Percentiles rank a stretch among this genome's conserved stretches.
Evolutionary conservation across 2,113 vertebrate genomes (phyloP).

Genomic region (Albula glossodonta): DNA sequence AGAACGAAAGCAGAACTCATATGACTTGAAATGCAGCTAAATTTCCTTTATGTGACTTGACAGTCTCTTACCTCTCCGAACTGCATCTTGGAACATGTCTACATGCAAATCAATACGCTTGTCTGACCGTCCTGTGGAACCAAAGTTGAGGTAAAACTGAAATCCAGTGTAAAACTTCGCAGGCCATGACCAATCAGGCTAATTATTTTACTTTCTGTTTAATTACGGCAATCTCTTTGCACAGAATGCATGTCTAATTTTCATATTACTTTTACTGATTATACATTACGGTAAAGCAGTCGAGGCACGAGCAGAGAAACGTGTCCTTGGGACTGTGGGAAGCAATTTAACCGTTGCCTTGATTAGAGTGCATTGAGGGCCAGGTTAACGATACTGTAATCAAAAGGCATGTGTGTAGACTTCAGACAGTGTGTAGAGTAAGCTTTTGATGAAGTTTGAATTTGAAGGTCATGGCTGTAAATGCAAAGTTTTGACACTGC

Average conservation of each 20-base stretch:
- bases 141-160: neutral
- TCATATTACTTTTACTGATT: slow-evolving; percentile 37
- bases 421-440: neutral
- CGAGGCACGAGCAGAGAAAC: neutral
- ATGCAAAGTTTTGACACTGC: no score
- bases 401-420: neutral
- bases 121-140: neutral
- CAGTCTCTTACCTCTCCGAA: neutral
- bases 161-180: no score
- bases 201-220: slow-evolving; percentile 38
- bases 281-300: neutral
- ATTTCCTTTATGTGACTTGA: slow-evolving; percentile 9
- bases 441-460: neutral
- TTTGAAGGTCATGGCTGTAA: neutral
- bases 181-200: slow-evolving; percentile 41
- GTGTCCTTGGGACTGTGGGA: neutral
- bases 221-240: slow-evolving; percentile 35
- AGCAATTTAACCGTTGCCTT: neutral
- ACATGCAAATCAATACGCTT: neutral
- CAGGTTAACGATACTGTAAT: neutral
- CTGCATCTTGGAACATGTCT: neutral
- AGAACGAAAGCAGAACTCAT: neutral
- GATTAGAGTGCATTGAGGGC: neutral
- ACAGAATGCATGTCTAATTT: slow-evolving; percentile 36
- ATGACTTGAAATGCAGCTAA: slow-evolving; percentile 19